Conservation (phyloP, 2,888 invertebrate species). For the Onchidella celtica region DNA sequence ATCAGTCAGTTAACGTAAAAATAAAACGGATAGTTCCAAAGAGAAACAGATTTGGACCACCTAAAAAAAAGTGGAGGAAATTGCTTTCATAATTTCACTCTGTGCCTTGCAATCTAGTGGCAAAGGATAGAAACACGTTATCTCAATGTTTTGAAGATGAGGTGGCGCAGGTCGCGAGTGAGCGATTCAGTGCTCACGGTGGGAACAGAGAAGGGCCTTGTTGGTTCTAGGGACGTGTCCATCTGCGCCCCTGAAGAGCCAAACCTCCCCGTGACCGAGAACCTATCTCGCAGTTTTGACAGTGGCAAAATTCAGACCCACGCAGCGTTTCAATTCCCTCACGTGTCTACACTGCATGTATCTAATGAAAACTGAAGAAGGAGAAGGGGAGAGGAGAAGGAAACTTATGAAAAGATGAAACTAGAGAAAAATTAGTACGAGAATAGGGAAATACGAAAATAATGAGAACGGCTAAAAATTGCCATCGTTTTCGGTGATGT, state of each 20-base stretch:
- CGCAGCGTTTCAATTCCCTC: neutral
- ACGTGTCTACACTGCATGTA: neutral
- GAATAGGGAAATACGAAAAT: constrained; percentile 10
- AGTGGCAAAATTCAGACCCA: constrained; percentile 1
- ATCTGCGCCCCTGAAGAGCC: constrained; percentile 18
- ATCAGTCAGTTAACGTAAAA: too few relatives aligned
- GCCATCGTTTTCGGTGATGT: constrained; percentile 18
- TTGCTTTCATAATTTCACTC: constrained; percentile 17
- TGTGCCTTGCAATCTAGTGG: neutral
- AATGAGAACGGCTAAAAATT: constrained; percentile 16
- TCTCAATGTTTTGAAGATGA: constrained; percentile 36
- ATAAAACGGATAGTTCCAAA: too few relatives aligned
- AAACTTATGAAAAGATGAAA: constrained; percentile 4
- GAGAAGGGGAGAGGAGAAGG: neutral
- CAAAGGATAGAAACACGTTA: neutral
- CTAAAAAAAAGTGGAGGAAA: constrained; percentile 7
- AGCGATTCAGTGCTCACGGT: neutral
- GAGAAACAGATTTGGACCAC: too few relatives aligned
- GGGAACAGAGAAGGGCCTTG: constrained; percentile 24
- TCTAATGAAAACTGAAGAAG: neutral
- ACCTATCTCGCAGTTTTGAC: neutral
- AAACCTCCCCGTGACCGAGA: neutral
- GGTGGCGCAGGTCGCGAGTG: constrained; percentile 15
- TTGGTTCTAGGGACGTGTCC: constrained; percentile 26
- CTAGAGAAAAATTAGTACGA: neutral